Percentiles rank a stretch among this genome's conserved stretches.
Evolutionary conservation across 1,140 invertebrate species (phyloP).

Genomic region (Drosophila chauvacae): DNA sequence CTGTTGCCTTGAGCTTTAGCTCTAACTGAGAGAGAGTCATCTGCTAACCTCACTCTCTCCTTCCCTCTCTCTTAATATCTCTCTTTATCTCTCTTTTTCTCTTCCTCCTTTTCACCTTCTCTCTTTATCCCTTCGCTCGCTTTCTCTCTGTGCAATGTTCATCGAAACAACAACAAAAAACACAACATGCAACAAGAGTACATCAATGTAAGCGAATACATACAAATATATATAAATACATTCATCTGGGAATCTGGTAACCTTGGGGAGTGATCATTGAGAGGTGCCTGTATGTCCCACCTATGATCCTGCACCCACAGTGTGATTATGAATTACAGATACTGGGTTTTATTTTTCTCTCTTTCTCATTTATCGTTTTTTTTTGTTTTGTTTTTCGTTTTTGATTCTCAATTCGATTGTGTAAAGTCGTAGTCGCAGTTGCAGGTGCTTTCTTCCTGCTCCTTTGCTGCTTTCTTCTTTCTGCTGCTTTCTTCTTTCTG

Average conservation of each 20-base stretch:
- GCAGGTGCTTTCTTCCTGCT: not conserved
- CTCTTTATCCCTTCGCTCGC: not conserved
- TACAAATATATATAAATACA: conserved; percentile 43
- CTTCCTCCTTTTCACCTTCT: not conserved
- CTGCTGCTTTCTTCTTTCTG: no score
- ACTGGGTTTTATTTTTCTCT: not conserved
- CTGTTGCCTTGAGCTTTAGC: not conserved
- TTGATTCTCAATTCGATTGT: conserved; percentile 40
- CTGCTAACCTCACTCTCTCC: no score
- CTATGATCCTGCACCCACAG: not conserved
- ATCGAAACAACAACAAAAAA: conserved; percentile 52
- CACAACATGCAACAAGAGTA: conserved; percentile 54
- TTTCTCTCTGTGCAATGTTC: conserved; percentile 36
- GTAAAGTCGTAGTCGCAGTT: conserved; percentile 4
- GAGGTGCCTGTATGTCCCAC: not conserved
- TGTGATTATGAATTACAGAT: conserved; percentile 18
- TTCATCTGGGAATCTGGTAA: conserved; percentile 25
- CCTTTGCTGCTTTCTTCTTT: not conserved
- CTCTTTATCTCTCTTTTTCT: not conserved
- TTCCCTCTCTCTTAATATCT: not conserved
- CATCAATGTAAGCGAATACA: conserved; percentile 49
- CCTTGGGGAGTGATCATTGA: not conserved
- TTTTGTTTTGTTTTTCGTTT: not conserved
- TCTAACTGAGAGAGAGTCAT: not conserved
- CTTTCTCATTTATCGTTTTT: not conserved